Conservation (phyloP, 2,888 invertebrate species). For the Melanostoma scalare region DNA sequence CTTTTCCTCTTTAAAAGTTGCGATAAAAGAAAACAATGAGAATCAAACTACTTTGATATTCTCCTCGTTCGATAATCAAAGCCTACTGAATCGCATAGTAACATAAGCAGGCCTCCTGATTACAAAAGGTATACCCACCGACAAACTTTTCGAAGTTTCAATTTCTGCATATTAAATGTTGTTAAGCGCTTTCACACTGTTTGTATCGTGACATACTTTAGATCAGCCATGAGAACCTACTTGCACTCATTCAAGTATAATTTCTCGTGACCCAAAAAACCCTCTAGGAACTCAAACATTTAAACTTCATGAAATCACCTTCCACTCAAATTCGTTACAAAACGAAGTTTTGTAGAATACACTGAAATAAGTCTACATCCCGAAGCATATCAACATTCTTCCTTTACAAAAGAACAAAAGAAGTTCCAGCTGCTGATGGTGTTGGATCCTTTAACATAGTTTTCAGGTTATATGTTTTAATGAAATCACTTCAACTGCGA, state of each 20-base stretch:
- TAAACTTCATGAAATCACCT: slow-evolving; percentile 28
- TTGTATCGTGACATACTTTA: neutral
- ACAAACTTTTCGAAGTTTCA: no score
- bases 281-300: slow-evolving; percentile 23
- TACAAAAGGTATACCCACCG: no score
- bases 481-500: slow-evolving; percentile 35
- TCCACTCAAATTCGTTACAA: slow-evolving; percentile 33
- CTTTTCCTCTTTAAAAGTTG: no score
- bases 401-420: slow-evolving; percentile 22
- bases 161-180: no score
- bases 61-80: no score
- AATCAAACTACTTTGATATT: no score
- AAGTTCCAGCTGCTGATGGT: slow-evolving; percentile 11
- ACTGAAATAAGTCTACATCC: slow-evolving; percentile 23
- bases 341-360: slow-evolving; percentile 18
- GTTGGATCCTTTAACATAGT: slow-evolving; percentile 7
- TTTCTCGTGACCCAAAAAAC: slow-evolving; percentile 12
- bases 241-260: neutral
- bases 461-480: slow-evolving; percentile 28
- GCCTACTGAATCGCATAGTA: no score
- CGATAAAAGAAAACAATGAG: no score
- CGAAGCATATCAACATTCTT: slow-evolving; percentile 22
- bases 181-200: neutral
- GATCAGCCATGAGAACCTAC: neutral
- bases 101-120: no score